Base-by-base conservation (phyloP, 2,797 vertebrate genomes). In the Acestrorhynchus altus region DNA sequence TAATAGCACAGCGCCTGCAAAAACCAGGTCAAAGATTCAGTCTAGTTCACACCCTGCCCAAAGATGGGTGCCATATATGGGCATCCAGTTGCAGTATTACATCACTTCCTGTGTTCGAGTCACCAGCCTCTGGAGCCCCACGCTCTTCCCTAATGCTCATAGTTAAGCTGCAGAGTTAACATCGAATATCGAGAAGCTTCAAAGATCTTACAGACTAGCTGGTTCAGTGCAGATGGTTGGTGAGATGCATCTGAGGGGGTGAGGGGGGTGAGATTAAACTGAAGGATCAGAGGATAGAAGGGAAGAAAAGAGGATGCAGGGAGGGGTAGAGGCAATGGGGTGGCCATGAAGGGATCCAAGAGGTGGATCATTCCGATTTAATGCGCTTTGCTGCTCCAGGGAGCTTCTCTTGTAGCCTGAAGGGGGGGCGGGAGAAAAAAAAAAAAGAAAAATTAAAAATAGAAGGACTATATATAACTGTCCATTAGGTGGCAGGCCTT, bases 371-470 rank as follows among this genome's bases (percentile, higher is more conserved):
- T 90, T 92, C 90, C 78, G 92, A 88, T 93, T 96, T 95, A 83
- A 88, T 90, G 87, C 94, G 94, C 86, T 96, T 96, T 87, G 93
- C 86, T 20, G 94, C 86, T 83, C 94, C 95, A 0, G 96, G 96
- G 76, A 97, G 93, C 86, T 97, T 96, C 84, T 96, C 95, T 92
- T 96, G 95, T 86, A 97, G 90, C 90, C 96, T 97, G 87, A 13
- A 0, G 68, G 51, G 49, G n/a, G 59, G 61, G 77, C 1, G 60
- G 44, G 71, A 2, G 40, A 0, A 72, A 0, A 63, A 18, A 78
- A 2, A 64, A 51, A 74, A 1, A 47, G 0, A 72, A 0, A 61
- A 18, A 10, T 8, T 6, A 22, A 47, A 52, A 39, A 42, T 0
- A 16, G 13, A 4, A 16, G 1, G 0, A 18, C 44, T 8, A 7